These are phyloP conservation scores for Zaprionus ghesquierei DNA, from an alignment of 1,140 invertebrate species.

Conservation along the genomic window DNA sequence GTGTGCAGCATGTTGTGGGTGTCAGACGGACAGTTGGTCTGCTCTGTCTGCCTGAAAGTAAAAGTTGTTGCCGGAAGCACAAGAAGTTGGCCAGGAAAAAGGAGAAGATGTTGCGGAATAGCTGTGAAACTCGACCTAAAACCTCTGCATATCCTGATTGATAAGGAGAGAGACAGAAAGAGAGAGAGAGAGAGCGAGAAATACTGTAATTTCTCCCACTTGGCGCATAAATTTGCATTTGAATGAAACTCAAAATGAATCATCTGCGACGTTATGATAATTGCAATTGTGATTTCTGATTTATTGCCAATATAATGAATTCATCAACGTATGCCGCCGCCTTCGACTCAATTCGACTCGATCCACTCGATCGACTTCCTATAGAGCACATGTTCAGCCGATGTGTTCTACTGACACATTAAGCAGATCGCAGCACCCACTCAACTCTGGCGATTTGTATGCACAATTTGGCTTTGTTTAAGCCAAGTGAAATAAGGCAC, in stretches of 20 bases:
- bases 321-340: not conserved
- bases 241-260: not conserved
- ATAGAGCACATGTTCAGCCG: slow-evolving; percentile 10
- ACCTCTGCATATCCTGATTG: not conserved
- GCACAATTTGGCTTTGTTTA: slow-evolving; percentile 48
- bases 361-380: slow-evolving; percentile 9
- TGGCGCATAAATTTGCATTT: not conserved
- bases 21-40: slow-evolving; percentile 2
- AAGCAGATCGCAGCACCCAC: slow-evolving; percentile 48
- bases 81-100: slow-evolving; percentile 27
- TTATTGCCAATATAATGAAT: not conserved
- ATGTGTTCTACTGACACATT: slow-evolving; percentile 65
- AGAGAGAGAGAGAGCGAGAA: too few relatives aligned
- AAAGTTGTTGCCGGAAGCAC: slow-evolving; percentile 65
- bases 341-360: not conserved
- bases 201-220: not conserved
- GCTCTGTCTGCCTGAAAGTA: slow-evolving; percentile 53
- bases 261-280: not conserved
- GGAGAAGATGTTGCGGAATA: not conserved
- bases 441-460: slow-evolving; percentile 32
- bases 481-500: slow-evolving; percentile 15
- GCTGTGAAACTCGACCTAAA: not conserved
- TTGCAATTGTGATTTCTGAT: not conserved
- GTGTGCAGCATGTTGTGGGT: slow-evolving; percentile 38
- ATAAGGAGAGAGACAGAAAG: too few relatives aligned